Conservation (phyloP, 2,113 vertebrate species). For the Cygnus atratus region DNA sequence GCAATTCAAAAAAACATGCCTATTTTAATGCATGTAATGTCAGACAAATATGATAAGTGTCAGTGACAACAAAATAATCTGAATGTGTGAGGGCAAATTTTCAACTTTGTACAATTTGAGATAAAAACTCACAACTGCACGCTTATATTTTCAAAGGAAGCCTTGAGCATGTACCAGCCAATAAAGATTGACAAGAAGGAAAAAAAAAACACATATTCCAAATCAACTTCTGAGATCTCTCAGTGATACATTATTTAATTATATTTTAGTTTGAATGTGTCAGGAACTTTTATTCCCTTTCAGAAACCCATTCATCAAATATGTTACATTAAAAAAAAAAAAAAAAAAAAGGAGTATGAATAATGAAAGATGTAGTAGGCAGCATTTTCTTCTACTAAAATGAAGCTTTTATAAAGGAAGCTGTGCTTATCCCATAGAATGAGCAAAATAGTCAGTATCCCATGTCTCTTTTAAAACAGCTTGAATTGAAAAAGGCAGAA, state of each 20-base stretch:
- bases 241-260: background rate
- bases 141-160: background rate
- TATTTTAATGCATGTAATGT: background rate
- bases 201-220: background rate
- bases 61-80: background rate
- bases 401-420: background rate
- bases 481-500: background rate
- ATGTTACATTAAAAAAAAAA: background rate
- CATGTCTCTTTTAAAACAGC: background rate
- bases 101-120: background rate
- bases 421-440: background rate
- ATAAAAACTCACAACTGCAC: background rate
- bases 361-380: background rate
- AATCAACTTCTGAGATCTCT: background rate
- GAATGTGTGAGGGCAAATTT: background rate
- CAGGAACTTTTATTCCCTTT: background rate
- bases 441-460: background rate
- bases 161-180: background rate
- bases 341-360: background rate
- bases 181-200: background rate
- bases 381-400: background rate
- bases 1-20: background rate
- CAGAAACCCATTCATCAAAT: background rate
- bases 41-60: rapidly evolving
- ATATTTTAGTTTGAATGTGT: background rate